Evolutionary conservation across 37 sponge, comb jelly and placozoan genomes (phyloP).

Genomic region (Halichondria panicea): DNA sequence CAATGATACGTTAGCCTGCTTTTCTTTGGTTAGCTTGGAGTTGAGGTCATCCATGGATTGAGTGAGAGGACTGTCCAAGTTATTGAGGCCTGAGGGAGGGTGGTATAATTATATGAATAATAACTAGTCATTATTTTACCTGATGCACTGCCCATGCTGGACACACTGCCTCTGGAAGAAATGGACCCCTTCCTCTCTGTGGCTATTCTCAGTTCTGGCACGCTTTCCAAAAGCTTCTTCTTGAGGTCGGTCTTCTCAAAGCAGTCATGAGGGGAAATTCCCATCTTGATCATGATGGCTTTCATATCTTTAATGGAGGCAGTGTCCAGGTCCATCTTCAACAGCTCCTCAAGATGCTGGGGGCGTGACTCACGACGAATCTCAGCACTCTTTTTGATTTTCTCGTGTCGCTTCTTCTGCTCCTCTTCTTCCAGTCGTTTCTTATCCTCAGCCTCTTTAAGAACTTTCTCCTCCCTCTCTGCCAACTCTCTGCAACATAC

Average conservation of each 20-base stretch:
- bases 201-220: constrained; percentile 53
- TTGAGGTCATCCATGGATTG: not conserved
- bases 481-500: constrained; percentile 27
- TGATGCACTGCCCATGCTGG: too few relatives aligned
- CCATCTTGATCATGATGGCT: constrained; percentile 61
- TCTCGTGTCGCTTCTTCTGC: constrained; percentile 23
- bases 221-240: constrained; percentile 44
- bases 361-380: constrained; percentile 31
- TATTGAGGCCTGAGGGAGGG: not conserved
- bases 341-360: constrained; percentile 41
- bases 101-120: too few relatives aligned
- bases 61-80: not conserved
- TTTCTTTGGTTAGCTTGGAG: too few relatives aligned
- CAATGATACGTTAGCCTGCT: too few relatives aligned
- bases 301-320: constrained; percentile 53
- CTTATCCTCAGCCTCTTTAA: constrained; percentile 31
- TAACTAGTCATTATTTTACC: too few relatives aligned
- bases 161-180: not conserved
- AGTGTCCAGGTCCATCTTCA: constrained; percentile 58
- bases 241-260: constrained; percentile 49
- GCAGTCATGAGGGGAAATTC: constrained; percentile 47
- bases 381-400: constrained; percentile 13
- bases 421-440: constrained; percentile 58
- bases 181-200: not conserved
- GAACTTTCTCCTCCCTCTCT: constrained; percentile 38